Evolutionary conservation across 1,140 invertebrate genomes (phyloP).

Genomic region (Drosophila oshimai): DNA sequence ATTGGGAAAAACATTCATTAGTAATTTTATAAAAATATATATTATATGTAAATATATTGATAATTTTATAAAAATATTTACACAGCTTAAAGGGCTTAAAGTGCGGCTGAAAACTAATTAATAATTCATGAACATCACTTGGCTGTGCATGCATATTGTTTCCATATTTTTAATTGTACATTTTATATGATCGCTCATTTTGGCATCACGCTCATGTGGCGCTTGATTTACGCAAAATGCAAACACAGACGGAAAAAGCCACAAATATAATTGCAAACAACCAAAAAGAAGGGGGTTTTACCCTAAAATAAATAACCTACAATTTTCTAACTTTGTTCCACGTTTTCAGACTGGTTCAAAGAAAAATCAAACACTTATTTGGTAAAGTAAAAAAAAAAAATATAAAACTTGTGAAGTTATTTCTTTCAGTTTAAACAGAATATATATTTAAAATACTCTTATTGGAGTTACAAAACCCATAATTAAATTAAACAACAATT

Average conservation of each 20-base stretch:
- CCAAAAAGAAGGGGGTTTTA: neutral
- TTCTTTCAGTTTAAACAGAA: neutral
- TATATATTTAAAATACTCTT: neutral
- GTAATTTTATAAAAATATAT: neutral
- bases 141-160: neutral
- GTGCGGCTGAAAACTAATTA: constrained; percentile 2
- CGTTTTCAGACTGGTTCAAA: too few species aligned
- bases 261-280: constrained; percentile 31
- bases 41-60: neutral
- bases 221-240: constrained; percentile 19
- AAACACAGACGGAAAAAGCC: constrained; percentile 18
- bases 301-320: neutral
- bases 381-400: too few species aligned
- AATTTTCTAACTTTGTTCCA: too few species aligned
- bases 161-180: constrained; percentile 16
- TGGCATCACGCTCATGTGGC: constrained; percentile 11
- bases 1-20: neutral
- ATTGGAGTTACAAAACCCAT: neutral
- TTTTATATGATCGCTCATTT: constrained; percentile 36
- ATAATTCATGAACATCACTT: constrained; percentile 29
- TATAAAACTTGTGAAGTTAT: neutral
- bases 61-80: neutral
- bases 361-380: too few species aligned
- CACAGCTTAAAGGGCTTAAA: constrained; percentile 6
- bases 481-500: neutral